These are phyloP conservation scores for Hydrotaea cyrtoneurina DNA, from an alignment of 2,888 invertebrate genomes.

Conservation along the genomic window DNA sequence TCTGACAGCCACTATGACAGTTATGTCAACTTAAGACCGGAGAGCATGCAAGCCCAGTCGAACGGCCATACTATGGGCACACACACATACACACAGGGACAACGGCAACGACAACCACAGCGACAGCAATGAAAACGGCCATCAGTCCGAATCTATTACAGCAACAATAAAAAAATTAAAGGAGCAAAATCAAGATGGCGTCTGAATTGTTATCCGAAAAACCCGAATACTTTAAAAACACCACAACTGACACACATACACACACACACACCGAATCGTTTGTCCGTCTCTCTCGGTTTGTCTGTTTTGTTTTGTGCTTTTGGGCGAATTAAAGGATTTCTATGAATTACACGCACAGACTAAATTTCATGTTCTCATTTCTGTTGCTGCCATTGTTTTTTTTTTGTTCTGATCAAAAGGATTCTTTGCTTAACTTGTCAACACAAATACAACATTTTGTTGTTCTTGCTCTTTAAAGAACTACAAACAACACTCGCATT, in stretches of 20 bases:
- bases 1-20: slow-evolving; percentile 60
- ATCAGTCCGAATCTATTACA: slow-evolving; percentile 31
- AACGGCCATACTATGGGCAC: slow-evolving; percentile 4
- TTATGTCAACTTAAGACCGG: slow-evolving; percentile 44
- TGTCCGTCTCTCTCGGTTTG: background rate
- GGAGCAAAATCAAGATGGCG: slow-evolving; percentile 45
- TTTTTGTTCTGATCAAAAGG: background rate
- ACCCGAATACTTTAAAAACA: background rate
- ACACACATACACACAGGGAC: too few species aligned
- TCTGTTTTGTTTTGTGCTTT: background rate
- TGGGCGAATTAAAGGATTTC: slow-evolving; percentile 45
- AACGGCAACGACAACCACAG: background rate
- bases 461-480: background rate
- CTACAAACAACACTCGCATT: background rate
- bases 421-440: background rate
- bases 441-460: background rate
- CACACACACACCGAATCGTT: background rate
- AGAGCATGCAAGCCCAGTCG: background rate
- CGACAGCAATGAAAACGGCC: slow-evolving; percentile 1
- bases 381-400: background rate
- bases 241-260: background rate
- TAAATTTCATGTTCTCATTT: background rate
- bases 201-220: slow-evolving; percentile 9
- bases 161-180: slow-evolving; percentile 31
- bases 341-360: background rate